Evolutionary conservation across 2,113 vertebrate species (phyloP).

Genomic region (Ursus arctos): DNA sequence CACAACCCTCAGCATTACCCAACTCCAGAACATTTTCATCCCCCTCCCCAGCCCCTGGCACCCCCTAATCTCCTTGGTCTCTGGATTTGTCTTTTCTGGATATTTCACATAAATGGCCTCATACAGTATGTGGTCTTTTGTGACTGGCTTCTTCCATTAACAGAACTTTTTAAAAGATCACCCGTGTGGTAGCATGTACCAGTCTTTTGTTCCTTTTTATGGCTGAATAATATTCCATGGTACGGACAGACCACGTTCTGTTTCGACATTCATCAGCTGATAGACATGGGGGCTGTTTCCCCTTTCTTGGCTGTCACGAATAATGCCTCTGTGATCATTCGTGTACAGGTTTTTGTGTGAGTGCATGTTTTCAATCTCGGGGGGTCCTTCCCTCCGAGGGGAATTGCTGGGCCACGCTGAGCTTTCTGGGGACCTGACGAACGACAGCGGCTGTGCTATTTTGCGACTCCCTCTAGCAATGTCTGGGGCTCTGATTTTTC

Average conservation of each 20-base stretch:
- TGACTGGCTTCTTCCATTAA: not conserved
- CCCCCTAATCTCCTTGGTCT: not conserved
- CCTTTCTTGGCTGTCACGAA: not conserved
- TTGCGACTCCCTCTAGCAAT: not conserved
- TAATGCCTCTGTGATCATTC: not conserved
- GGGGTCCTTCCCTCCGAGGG: not conserved
- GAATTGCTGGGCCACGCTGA: not conserved
- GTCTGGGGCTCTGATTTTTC: not conserved
- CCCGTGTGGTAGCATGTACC: fast-evolving
- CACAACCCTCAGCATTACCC: not conserved
- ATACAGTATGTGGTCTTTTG: not conserved
- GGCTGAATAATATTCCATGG: not conserved
- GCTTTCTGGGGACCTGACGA: not conserved
- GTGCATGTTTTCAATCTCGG: not conserved
- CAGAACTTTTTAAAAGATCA: not conserved
- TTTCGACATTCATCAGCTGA: not conserved
- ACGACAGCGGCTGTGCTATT: not conserved
- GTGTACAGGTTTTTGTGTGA: not conserved
- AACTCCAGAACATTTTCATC: not conserved
- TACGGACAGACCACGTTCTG: not conserved
- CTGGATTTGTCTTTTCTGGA: not conserved
- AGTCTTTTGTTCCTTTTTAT: not conserved
- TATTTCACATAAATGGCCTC: not conserved
- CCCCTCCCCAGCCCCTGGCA: too few species aligned
- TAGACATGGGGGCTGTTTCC: not conserved